Conservation (phyloP, 2,113 vertebrate species). For the Uria lomvia region DNA sequence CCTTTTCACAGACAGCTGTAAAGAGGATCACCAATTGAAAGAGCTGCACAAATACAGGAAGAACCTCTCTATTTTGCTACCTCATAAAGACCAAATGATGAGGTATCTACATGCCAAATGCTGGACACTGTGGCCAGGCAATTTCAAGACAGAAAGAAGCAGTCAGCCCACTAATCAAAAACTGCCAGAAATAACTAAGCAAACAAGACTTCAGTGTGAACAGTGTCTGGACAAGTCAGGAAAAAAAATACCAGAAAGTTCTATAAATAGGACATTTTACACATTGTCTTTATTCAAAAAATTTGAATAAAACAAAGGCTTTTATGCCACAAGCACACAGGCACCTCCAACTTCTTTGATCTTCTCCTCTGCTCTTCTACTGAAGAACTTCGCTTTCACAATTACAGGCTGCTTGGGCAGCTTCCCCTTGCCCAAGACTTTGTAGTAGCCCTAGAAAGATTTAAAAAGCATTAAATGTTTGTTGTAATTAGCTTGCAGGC, state of each 20-base stretch:
- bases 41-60: neutral
- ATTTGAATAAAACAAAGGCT: constrained; percentile 6
- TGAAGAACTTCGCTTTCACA: constrained; percentile 94
- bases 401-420: constrained; percentile 91
- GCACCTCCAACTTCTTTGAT: constrained; percentile 90
- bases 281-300: constrained; percentile 48
- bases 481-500: neutral
- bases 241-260: neutral
- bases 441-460: constrained; percentile 84
- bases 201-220: neutral
- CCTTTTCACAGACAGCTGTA: neutral
- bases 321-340: constrained; percentile 87
- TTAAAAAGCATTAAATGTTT: neutral
- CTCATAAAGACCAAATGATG: fast-evolving
- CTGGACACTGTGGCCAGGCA: fast-evolving
- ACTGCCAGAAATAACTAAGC: neutral
- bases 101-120: neutral
- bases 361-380: constrained; percentile 88
- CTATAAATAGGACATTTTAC: neutral
- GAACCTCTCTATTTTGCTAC: neutral
- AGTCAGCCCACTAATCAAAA: neutral
- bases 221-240: neutral
- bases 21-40: neutral
- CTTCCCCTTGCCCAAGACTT: constrained; percentile 90
- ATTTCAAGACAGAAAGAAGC: neutral